phyloP scores from a whole-genome alignment of 2,888 invertebrate genomes.

The Blastobasis adustella region DNA sequence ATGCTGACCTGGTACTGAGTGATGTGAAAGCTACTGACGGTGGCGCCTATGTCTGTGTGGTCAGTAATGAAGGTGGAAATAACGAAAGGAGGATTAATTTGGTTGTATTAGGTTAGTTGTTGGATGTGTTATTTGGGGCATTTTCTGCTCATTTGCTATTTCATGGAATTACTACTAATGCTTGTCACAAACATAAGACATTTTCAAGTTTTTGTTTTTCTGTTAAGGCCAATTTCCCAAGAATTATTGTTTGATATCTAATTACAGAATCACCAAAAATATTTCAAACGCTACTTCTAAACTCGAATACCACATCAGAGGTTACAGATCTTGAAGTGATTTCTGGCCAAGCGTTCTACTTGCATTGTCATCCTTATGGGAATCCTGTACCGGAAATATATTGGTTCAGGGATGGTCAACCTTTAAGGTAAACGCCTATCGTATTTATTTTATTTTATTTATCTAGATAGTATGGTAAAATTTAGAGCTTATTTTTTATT shows the following conservation, averaged over 20 bases:
- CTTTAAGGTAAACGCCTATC: constrained; percentile 27
- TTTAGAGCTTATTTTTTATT: too few species aligned
- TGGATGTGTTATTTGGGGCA: background rate
- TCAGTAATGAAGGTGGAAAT: constrained; percentile 70
- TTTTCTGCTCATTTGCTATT: background rate
- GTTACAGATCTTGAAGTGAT: constrained; percentile 44
- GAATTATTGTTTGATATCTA: constrained; percentile 3
- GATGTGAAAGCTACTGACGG: constrained; percentile 30
- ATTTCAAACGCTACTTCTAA: constrained; percentile 40
- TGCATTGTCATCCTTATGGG: constrained; percentile 75
- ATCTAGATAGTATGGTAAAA: too few species aligned
- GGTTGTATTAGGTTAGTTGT: constrained; percentile 51
- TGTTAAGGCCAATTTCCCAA: background rate
- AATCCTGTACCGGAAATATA: constrained; percentile 74
- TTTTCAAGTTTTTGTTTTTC: background rate
- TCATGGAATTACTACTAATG: background rate
- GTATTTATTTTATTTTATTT: too few species aligned
- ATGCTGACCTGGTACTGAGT: constrained; percentile 45
- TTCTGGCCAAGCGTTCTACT: constrained; percentile 54
- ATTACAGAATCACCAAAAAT: constrained; percentile 62
- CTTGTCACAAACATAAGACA: background rate
- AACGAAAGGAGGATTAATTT: constrained; percentile 45
- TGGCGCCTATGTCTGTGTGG: constrained; percentile 74
- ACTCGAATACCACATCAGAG: constrained; percentile 24
- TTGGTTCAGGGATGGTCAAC: constrained; percentile 74